Evolutionary conservation across 30 jellyfish, hydroid and myxozoan species (phyloP).

Genomic region (Cassiopea andromeda): DNA sequence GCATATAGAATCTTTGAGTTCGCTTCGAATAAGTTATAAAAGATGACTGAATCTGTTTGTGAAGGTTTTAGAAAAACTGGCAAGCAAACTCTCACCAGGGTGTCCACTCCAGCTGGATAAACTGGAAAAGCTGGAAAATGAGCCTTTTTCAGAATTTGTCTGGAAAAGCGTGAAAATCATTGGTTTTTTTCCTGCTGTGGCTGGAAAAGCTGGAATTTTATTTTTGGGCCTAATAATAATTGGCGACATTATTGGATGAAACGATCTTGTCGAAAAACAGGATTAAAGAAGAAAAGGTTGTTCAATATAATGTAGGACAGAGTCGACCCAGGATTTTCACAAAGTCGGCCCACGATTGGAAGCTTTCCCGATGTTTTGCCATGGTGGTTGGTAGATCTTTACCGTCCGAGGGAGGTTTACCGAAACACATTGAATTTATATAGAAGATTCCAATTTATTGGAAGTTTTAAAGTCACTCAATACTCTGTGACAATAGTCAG

Average conservation of each 20-base stretch:
- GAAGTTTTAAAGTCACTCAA: background rate
- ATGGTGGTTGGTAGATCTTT: background rate
- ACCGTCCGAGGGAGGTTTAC: background rate
- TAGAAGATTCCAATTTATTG: background rate
- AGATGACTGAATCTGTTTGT: too few species aligned
- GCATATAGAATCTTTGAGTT: too few species aligned
- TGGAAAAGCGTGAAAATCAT: background rate
- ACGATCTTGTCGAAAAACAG: background rate
- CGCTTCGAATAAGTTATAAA: too few species aligned
- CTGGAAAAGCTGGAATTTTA: background rate
- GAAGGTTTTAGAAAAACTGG: too few species aligned
- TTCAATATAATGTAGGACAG: background rate
- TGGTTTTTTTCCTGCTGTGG: background rate
- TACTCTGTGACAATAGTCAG: background rate
- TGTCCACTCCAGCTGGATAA: background rate
- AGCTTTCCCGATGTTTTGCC: background rate
- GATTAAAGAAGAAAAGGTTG: background rate
- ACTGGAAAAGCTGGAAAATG: conserved; percentile 1
- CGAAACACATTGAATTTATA: background rate
- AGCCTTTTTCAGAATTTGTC: background rate
- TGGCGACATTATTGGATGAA: too few species aligned
- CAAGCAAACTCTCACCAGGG: background rate
- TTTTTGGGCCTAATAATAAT: too few species aligned
- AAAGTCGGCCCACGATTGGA: background rate
- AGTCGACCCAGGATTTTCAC: background rate